Evolutionary conservation across 2,113 vertebrate genomes (phyloP).

Genomic region (Burhinus bistriatus): DNA sequence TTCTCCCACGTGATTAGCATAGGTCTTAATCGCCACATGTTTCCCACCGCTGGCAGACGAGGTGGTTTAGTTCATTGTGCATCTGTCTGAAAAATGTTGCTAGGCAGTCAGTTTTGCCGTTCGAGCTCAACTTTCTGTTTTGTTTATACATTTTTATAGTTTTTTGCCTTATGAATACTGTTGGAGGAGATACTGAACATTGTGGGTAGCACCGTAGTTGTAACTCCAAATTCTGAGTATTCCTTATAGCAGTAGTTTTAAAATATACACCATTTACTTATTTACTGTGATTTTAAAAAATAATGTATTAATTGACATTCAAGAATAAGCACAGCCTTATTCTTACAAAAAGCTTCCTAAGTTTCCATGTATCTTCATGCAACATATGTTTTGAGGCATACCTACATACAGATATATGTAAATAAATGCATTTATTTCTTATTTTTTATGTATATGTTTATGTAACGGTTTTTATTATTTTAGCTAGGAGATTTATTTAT

Average conservation of each 20-base stretch:
- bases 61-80: not conserved
- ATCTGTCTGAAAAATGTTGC: not conserved
- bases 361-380: not conserved
- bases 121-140: not conserved
- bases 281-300: not conserved
- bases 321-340: not conserved
- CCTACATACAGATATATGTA: not conserved
- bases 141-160: not conserved
- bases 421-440: not conserved
- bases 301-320: not conserved
- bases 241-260: not conserved
- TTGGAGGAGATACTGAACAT: not conserved
- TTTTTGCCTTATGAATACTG: not conserved
- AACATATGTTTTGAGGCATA: not conserved
- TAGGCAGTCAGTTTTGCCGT: not conserved
- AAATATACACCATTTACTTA: not conserved
- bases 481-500: not conserved
- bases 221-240: not conserved
- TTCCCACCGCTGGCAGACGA: not conserved
- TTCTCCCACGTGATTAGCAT: not conserved
- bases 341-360: not conserved
- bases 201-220: not conserved
- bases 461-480: not conserved
- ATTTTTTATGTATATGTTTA: not conserved
- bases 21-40: not conserved